Evolutionary conservation across 2,113 vertebrate genomes (phyloP).

Genomic region (Marmota monax): DNA sequence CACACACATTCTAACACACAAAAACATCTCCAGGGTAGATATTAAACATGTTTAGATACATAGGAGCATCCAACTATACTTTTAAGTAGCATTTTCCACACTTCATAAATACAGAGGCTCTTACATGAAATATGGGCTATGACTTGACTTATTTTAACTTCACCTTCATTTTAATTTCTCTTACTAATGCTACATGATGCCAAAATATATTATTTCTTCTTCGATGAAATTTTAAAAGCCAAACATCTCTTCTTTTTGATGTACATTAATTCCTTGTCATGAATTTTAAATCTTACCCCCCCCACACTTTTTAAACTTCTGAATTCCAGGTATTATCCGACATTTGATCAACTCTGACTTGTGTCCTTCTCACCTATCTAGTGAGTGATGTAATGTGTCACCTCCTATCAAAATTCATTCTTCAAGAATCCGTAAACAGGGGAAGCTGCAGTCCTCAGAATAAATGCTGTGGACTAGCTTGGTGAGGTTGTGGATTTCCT

Average conservation of each 20-base stretch:
- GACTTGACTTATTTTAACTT: not conserved
- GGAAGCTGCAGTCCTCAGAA: not conserved
- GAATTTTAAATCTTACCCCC: not conserved
- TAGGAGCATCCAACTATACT: not conserved
- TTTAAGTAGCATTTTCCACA: not conserved
- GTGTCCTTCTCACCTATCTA: not conserved
- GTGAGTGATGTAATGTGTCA: not conserved
- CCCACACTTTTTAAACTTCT: not conserved
- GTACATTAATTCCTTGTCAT: not conserved
- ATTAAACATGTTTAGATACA: not conserved
- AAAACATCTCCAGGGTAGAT: not conserved
- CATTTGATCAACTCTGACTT: not conserved
- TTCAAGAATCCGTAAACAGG: not conserved
- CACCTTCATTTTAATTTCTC: not conserved
- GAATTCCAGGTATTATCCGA: not conserved
- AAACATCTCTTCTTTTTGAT: not conserved
- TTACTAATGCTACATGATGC: not conserved
- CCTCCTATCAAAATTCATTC: not conserved
- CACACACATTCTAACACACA: not conserved
- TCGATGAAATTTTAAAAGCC: not conserved
- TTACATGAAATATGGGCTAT: not conserved
- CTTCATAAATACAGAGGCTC: not conserved
- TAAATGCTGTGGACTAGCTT: not conserved
- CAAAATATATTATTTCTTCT: not conserved
- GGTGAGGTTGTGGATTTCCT: not conserved